Conservation (phyloP, 2,113 vertebrate species). For the Eidolon helvum region DNA sequence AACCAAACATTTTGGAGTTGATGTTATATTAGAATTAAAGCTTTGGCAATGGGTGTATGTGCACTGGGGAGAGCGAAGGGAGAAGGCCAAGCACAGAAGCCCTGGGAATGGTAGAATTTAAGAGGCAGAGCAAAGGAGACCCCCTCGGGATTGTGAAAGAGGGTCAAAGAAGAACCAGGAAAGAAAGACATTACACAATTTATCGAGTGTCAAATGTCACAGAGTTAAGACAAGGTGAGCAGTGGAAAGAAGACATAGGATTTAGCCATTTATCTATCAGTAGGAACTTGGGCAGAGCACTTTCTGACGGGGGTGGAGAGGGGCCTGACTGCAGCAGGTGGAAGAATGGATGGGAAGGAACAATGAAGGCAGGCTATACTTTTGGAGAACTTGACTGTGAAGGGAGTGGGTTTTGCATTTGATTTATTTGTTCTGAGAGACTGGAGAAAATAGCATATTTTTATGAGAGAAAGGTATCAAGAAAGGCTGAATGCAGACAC, state of each 20-base stretch:
- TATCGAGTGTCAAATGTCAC: not conserved
- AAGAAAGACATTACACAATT: not conserved
- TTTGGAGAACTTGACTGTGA: not conserved
- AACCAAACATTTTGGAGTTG: not conserved
- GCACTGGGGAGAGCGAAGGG: not conserved
- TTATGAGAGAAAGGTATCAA: not conserved
- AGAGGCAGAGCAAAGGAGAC: not conserved
- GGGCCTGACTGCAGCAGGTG: not conserved
- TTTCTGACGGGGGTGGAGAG: not conserved
- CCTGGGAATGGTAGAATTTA: not conserved
- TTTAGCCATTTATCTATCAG: not conserved
- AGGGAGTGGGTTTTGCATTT: not conserved
- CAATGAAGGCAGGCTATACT: not conserved
- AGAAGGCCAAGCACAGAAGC: not conserved
- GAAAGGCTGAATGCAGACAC: not conserved
- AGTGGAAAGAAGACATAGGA: not conserved
- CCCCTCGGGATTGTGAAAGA: not conserved
- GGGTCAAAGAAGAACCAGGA: not conserved
- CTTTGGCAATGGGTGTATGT: not conserved
- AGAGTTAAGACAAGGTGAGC: not conserved
- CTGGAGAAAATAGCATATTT: not conserved
- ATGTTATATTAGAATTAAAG: not conserved
- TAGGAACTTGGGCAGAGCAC: not conserved
- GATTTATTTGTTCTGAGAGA: not conserved
- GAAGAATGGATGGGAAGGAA: not conserved